A percentile compares a stretch with the other conserved stretches of the same genome.
Conservation (phyloP, 2,888 invertebrate species). For the Rhogogaster chlorosoma region DNA sequence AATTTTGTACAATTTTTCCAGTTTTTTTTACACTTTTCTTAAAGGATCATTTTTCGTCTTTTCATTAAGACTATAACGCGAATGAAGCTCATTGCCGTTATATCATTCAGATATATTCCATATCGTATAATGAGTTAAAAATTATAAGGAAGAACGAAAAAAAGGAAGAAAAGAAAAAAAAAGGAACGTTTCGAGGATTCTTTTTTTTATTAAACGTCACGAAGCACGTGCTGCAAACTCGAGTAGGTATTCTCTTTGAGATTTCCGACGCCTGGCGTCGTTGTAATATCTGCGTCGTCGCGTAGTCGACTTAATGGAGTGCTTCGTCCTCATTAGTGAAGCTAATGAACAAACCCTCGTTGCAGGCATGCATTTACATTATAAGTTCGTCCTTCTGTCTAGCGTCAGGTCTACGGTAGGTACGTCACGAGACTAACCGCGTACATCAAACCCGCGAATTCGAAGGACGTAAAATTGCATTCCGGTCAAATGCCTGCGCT, state of each 20-base stretch:
- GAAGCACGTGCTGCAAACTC: neutral
- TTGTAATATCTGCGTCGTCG: constrained; percentile 47
- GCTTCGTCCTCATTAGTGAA: constrained; percentile 66
- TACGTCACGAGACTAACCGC: constrained; percentile 9
- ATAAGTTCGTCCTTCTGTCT: constrained; percentile 46
- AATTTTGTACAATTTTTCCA: neutral
- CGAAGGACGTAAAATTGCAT: constrained; percentile 42
- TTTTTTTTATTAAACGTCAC: constrained; percentile 20
- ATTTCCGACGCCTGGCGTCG: constrained; percentile 27
- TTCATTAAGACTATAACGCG: neutral
- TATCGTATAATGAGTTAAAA: neutral
- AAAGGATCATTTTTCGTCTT: neutral
- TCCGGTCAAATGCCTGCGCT: constrained; percentile 42
- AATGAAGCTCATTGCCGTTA: neutral
- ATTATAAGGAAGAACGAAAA: neutral
- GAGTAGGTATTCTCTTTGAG: constrained; percentile 35
- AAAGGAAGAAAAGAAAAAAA: neutral
- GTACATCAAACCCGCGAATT: constrained; percentile 23
- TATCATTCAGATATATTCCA: neutral
- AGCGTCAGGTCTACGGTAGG: constrained; percentile 1
- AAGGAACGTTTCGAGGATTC: neutral
- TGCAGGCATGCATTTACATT: constrained; percentile 58
- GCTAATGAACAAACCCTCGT: constrained; percentile 64
- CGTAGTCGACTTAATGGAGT: constrained; percentile 66
- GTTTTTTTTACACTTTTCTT: no score